A percentile compares a stretch with the other conserved stretches of the same genome.
These are phyloP conservation scores for Desmodus rotundus DNA, from an alignment of 2,113 vertebrate species.

Conservation along the genomic window DNA sequence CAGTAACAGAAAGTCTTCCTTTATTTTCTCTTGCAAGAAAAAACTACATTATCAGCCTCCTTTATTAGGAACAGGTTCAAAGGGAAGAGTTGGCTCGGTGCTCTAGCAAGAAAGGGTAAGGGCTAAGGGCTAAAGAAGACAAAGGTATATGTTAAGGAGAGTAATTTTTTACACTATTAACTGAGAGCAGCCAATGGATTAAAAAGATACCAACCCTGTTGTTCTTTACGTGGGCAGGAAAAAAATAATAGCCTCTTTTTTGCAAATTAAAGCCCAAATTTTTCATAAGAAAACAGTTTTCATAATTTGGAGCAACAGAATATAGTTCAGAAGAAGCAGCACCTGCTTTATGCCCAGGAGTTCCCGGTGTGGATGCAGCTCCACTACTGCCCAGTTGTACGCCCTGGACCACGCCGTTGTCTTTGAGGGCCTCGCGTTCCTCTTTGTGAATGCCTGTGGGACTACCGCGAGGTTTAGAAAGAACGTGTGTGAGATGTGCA, in stretches of 20 bases:
- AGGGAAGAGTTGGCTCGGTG: background rate
- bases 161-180: background rate
- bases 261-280: background rate
- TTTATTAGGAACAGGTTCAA: background rate
- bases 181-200: background rate
- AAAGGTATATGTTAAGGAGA: background rate
- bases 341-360: background rate
- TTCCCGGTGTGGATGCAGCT: background rate
- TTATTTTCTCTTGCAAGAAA: background rate
- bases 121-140: background rate
- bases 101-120: background rate
- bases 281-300: background rate
- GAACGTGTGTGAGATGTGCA: rapidly evolving
- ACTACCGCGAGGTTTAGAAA: background rate
- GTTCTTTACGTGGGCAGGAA: background rate
- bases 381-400: background rate
- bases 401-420: background rate
- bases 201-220: background rate
- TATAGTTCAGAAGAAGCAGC: background rate
- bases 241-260: background rate
- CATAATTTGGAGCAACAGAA: background rate
- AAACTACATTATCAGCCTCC: background rate
- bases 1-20: background rate
- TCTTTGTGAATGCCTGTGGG: background rate
- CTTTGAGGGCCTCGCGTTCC: background rate